These are phyloP conservation scores for Eurois occulta DNA, from an alignment of 2,888 invertebrate species.

Conservation along the genomic window DNA sequence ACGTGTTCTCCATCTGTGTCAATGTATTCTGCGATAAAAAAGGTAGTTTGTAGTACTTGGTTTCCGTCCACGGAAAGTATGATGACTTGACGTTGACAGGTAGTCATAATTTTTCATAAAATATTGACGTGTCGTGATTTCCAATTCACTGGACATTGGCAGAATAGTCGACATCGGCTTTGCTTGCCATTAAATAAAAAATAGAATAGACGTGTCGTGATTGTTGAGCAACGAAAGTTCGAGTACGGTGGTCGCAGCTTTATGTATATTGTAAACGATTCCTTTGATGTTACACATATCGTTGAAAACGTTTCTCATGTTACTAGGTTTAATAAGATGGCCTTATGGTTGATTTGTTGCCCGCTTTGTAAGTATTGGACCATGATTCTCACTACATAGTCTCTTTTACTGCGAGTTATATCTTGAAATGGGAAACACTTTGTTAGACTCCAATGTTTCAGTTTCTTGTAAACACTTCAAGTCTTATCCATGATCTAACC, in stretches of 20 bases:
- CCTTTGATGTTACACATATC: background rate
- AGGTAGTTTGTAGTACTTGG: conserved; percentile 47
- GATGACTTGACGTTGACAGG: conserved; percentile 30
- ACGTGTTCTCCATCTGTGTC: conserved; percentile 63
- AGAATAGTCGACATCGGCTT: too few relatives aligned
- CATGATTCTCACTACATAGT: background rate
- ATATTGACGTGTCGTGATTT: conserved; percentile 20
- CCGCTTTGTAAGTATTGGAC: background rate
- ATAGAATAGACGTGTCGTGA: background rate
- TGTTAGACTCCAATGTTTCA: background rate
- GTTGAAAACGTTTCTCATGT: background rate
- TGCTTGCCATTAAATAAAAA: too few relatives aligned
- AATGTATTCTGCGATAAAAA: conserved; percentile 63
- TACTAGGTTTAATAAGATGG: background rate
- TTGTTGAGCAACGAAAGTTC: conserved; percentile 10
- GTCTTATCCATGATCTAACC: background rate
- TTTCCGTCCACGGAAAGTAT: conserved; percentile 27
- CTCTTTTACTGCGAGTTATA: background rate
- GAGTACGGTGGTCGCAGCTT: conserved; percentile 14
- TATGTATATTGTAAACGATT: background rate
- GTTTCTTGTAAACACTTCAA: background rate
- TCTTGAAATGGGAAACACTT: background rate
- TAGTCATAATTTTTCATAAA: conserved; percentile 30
- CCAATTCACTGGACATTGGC: too few relatives aligned
- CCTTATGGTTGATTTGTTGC: background rate